Conservation (phyloP, 2,797 vertebrate species). For the Ctenochaetus hawaiiensis region DNA sequence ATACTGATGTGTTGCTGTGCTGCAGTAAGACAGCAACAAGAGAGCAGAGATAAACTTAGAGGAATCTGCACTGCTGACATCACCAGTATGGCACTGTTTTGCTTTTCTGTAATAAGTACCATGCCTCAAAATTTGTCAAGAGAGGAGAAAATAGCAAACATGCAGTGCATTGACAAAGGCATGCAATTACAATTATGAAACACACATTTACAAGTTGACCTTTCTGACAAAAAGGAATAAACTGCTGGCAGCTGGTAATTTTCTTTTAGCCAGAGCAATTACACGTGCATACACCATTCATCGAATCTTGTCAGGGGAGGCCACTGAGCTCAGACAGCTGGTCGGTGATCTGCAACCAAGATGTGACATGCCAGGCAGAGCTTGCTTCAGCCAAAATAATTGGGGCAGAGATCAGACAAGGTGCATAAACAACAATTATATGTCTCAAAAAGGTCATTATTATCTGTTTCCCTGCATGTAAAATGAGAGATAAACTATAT, state of each 20-base stretch:
- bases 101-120: neutral
- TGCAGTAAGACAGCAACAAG: neutral
- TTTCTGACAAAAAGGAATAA: conserved; percentile 2
- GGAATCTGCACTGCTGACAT: neutral
- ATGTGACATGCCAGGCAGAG: neutral
- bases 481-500: neutral
- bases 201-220: conserved; percentile 2
- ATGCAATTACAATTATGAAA: neutral
- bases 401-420: neutral
- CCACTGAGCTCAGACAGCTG: neutral
- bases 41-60: neutral
- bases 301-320: neutral
- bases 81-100: neutral
- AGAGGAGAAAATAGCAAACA: neutral
- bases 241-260: neutral
- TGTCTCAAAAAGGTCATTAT: neutral
- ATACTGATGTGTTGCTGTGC: neutral
- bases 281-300: neutral
- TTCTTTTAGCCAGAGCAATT: neutral
- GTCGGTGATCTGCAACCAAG: neutral
- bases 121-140: neutral
- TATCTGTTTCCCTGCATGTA: neutral
- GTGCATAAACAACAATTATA: neutral
- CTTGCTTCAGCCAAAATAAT: neutral
- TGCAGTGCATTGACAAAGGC: neutral